phyloP scores from a whole-genome alignment of 2,888 invertebrate genomes.

The Microplitis manilae region DNA sequence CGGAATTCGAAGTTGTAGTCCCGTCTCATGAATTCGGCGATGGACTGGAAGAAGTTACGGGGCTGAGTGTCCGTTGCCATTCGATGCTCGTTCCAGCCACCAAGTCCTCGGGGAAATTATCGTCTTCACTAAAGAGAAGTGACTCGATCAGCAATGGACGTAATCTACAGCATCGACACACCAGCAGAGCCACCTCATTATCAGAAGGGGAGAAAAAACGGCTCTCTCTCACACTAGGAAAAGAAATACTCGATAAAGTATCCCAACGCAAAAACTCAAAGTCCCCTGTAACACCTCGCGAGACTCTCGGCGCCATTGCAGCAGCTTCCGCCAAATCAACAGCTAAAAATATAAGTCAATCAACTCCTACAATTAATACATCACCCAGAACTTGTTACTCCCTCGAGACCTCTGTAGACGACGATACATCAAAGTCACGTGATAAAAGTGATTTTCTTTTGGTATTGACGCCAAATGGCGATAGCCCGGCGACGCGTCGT shows the following conservation, averaged over 20 bases:
- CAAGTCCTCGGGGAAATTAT: constrained; percentile 41
- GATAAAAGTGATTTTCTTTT: constrained; percentile 71
- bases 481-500: constrained; percentile 58
- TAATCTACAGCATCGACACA: constrained; percentile 38
- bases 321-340: constrained; percentile 54
- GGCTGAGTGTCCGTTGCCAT: constrained; percentile 67
- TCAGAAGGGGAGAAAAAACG: constrained; percentile 83
- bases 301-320: constrained; percentile 70
- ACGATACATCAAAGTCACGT: constrained; percentile 51
- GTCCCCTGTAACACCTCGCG: constrained; percentile 62
- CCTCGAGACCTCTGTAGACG: constrained; percentile 70
- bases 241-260: constrained; percentile 81
- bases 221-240: constrained; percentile 81
- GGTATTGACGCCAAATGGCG: constrained; percentile 70
- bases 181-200: constrained; percentile 59
- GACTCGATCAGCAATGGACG: constrained; percentile 61
- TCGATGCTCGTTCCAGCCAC: constrained; percentile 62
- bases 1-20: constrained; percentile 63
- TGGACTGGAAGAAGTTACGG: constrained; percentile 51
- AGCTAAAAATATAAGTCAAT: constrained; percentile 55
- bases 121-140: constrained; percentile 55
- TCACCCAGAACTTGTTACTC: constrained; percentile 73
- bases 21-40: constrained; percentile 55
- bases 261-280: constrained; percentile 69
- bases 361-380: constrained; percentile 47